phyloP scores from a whole-genome alignment of 1,140 invertebrate species.

The Drosophila ohnishii region DNA sequence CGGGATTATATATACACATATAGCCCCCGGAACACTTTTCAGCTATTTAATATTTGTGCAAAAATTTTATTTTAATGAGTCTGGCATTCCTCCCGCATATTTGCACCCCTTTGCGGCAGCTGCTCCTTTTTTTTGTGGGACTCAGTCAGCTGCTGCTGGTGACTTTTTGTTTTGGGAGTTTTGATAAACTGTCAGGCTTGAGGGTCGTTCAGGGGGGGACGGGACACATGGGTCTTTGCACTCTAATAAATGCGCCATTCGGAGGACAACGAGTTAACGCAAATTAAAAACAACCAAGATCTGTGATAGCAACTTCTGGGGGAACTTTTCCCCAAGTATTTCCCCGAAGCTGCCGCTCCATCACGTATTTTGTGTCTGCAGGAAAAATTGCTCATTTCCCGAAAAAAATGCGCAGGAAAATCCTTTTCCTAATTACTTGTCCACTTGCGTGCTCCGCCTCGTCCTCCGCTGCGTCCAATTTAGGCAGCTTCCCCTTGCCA shows the following conservation, averaged over 20 bases:
- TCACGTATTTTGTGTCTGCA: conserved; percentile 61
- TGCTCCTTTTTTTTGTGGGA: conserved; percentile 47
- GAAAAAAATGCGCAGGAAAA: conserved; percentile 39
- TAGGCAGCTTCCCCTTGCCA: conserved; percentile 25
- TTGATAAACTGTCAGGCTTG: conserved; percentile 68
- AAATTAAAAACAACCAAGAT: conserved; percentile 32
- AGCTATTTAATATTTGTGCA: conserved; percentile 75
- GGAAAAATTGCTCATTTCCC: conserved; percentile 46
- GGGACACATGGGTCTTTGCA: conserved; percentile 25
- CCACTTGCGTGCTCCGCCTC: conserved; percentile 54
- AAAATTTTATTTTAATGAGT: conserved; percentile 77
- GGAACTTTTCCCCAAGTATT: conserved; percentile 13
- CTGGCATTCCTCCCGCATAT: conserved; percentile 33
- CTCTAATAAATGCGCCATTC: conserved; percentile 14
- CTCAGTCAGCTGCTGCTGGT: conserved; percentile 11
- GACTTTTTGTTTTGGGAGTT: conserved; percentile 53
- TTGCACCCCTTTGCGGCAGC: conserved; percentile 46
- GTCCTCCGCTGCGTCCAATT: conserved; percentile 30
- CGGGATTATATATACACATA: conserved; percentile 18
- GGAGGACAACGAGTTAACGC: conserved; percentile 6
- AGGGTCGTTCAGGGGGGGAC: conserved; percentile 17
- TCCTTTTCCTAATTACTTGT: conserved; percentile 80
- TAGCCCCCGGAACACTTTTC: conserved; percentile 53
- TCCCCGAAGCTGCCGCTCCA: conserved; percentile 6
- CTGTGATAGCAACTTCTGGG: conserved; percentile 8